Base-by-base conservation (phyloP, 2,888 invertebrate species). In the Leptopilina drosophilae region DNA sequence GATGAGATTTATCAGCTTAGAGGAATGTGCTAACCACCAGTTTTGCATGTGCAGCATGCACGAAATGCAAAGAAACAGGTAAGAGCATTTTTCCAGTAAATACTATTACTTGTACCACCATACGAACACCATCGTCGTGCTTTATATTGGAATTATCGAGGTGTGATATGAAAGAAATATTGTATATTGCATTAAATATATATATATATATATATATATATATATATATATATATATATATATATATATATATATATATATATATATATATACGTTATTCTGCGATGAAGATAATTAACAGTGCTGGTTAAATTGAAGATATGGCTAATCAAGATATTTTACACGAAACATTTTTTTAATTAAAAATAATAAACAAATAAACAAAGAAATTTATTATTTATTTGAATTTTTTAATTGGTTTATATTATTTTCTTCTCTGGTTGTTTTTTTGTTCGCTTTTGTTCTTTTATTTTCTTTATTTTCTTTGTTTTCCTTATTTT, bases 21-120 rank as follows among this genome's bases (percentile, higher is more conserved):
- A 73, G 73, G 73, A 73, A 73, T 73, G 73, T 73, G 53, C 73
- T 73, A 73, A 73, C 73, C 53, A 73, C 33, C 73, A 73, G 73
- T 53, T 73, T 73, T 73, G 73, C 73, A 73, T 73, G 56, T 73
- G 53, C 53, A 73, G 73, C 67, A 73, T 73, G 73, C 49, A 14
- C 9, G 73, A 53, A 56, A 53, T 73, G 33, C 73, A 56, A 73
- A 53, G 53, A 73, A 56, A 73, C 73, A 73, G 56, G 73, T 73
- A 73, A 73, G 73, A 73, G 33, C 49, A 20, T 67, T 69, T 69
- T 69, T 69, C 14, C 49, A 6, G 26, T 2, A 53, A 49, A 49
- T 49, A 49, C 33, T 49, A 49, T 12, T 49, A 49, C 12, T 12
- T 49, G 11, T 11, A 49, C 42, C 7, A 42, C 8, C 11, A 49